Evolutionary conservation across 2,797 vertebrate genomes (phyloP).

Genomic region (Calcarius lapponicus): DNA sequence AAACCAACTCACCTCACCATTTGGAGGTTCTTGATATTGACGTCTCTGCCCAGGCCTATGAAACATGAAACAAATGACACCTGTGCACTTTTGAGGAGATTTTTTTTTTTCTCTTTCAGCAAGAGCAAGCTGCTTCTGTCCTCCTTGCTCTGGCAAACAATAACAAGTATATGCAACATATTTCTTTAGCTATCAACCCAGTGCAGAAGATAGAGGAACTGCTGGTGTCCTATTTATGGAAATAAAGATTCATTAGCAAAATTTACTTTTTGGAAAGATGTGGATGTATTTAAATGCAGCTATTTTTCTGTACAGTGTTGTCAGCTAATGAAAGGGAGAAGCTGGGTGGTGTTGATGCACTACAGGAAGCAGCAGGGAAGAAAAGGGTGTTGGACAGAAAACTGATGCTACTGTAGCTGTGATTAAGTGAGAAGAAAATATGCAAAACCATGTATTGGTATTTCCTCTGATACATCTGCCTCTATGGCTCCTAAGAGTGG

Average conservation of each 20-base stretch:
- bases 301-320: not conserved
- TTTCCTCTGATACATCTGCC: conserved; percentile 16
- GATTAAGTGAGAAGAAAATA: conserved; percentile 12
- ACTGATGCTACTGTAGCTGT: not conserved
- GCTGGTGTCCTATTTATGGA: not conserved
- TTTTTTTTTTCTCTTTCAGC: not conserved
- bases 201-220: not conserved
- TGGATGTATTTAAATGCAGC: not conserved
- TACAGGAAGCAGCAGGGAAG: not conserved
- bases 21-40: not conserved
- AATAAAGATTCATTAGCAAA: not conserved
- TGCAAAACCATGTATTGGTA: not conserved
- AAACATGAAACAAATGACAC: not conserved
- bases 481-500: not conserved
- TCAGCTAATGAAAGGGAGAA: not conserved
- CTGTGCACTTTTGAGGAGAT: not conserved
- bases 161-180: not conserved
- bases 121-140: not conserved
- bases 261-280: not conserved
- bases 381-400: not conserved
- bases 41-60: not conserved
- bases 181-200: not conserved
- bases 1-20: not conserved
- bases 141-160: not conserved
- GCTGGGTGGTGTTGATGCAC: not conserved